Percentiles rank a stretch among this genome's conserved stretches.
Conservation (phyloP, 2,888 invertebrate species). For the Drosophila gaucha region DNA sequence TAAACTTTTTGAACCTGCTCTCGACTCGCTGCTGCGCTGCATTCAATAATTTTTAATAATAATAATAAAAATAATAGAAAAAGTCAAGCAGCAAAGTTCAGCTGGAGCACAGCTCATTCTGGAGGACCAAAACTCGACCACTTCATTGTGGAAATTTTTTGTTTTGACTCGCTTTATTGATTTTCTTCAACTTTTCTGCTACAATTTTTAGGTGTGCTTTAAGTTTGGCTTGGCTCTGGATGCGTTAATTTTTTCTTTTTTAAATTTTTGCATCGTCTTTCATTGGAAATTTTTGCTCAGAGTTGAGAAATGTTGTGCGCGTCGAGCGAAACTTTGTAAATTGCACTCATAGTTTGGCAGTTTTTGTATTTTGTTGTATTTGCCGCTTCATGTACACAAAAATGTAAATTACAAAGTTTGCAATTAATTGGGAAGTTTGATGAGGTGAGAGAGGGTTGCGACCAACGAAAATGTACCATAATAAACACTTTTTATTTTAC, state of each 20-base stretch:
- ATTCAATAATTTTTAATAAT: constrained; percentile 30
- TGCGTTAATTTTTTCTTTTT: constrained; percentile 36
- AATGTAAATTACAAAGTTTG: constrained; percentile 57
- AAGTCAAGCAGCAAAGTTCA: constrained; percentile 14
- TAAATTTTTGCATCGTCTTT: constrained; percentile 23
- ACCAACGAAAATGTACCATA: constrained; percentile 31
- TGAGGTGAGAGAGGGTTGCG: not conserved
- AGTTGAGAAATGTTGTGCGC: constrained; percentile 42
- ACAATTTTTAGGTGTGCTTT: constrained; percentile 37
- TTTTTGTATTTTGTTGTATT: constrained; percentile 26
- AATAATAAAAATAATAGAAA: constrained; percentile 1
- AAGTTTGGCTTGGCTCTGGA: constrained; percentile 16
- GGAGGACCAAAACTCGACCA: constrained; percentile 34
- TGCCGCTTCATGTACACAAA: constrained; percentile 39
- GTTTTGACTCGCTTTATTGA: constrained; percentile 42
- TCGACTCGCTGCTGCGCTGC: constrained; percentile 7
- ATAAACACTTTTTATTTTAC: not conserved
- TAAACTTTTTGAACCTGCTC: constrained; percentile 46
- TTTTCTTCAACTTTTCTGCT: constrained; percentile 38
- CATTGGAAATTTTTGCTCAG: constrained; percentile 18
- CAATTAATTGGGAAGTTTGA: constrained; percentile 53
- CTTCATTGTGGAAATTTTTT: constrained; percentile 50
- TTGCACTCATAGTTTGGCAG: constrained; percentile 51
- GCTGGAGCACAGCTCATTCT: no score
- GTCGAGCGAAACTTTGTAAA: constrained; percentile 41